Conservation (phyloP, 2,888 invertebrate species). For the Bruchidius siliquastri region DNA sequence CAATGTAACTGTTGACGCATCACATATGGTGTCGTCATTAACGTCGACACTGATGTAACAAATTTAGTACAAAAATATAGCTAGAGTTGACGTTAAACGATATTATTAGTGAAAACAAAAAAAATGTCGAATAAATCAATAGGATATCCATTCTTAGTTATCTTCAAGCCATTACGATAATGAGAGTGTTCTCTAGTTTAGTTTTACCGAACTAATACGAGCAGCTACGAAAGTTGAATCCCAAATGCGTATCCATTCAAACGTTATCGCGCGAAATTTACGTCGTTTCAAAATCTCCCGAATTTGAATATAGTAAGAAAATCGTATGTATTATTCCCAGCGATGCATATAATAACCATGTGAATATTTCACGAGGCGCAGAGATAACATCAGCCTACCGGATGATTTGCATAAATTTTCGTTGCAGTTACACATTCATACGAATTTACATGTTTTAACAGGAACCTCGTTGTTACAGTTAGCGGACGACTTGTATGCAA, state of each 20-base stretch:
- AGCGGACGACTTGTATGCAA: not conserved
- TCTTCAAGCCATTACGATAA: too few species aligned
- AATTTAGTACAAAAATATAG: too few species aligned
- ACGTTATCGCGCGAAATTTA: not conserved
- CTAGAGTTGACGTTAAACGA: too few species aligned
- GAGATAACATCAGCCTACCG: constrained; percentile 11
- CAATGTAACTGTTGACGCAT: too few species aligned
- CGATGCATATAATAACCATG: constrained; percentile 26
- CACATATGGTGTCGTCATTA: too few species aligned
- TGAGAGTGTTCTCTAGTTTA: too few species aligned
- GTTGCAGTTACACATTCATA: not conserved
- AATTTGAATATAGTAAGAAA: not conserved
- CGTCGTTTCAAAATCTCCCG: not conserved
- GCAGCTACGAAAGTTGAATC: not conserved
- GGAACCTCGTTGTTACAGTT: constrained; percentile 11
- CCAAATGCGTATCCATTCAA: not conserved
- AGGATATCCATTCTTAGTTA: too few species aligned
- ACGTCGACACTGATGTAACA: too few species aligned
- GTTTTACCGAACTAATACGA: too few species aligned
- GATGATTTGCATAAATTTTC: not conserved
- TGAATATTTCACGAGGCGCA: constrained; percentile 24
- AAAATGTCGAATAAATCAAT: too few species aligned
- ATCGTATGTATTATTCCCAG: constrained; percentile 18
- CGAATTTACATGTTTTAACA: constrained; percentile 9
- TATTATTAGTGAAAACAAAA: too few species aligned